Base-by-base conservation (phyloP, 1,140 invertebrate species). In the Cyclargus thomasi region DNA sequence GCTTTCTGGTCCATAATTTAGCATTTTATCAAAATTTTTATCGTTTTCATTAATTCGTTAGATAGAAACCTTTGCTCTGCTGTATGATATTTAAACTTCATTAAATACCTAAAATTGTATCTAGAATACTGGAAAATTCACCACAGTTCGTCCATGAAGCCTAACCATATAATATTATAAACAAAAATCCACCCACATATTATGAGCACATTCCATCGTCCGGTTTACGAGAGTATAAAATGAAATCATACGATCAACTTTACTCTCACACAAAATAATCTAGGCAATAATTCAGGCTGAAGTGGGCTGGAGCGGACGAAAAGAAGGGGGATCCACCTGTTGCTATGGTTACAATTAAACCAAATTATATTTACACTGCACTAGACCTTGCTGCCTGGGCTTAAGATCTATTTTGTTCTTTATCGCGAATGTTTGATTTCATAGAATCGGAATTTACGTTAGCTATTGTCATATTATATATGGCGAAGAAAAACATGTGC, bases 241-340 rank as follows among this genome's bases (percentile, higher is more conserved):
- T 70, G 68, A 74, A 63, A 70, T 72, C 67, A 66, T 39, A 70
- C 67, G 71, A 76, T 74, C 69, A 75, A 70, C 64, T 74, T 75
- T 74, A 70, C 67, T 73, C 67, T 78, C 71, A 66, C 73, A 75
- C 65, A 67, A 72, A 77, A 78, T 67, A 72, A 72, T 74, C 72
- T 72, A 74, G 71, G 72, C 70, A 74, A 83, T 83, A 83, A 78
- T 73, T 83, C 79, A 80, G 70, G 74, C 77, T 76, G 62, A 76
- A 72, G 73, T 79, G 68, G 67, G 66, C 74, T 65, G 70, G 74
- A 67, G 70, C 73, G 70, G 70, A 70, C 57, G 68, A 70, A 53
- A 64, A 67, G 59, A 69, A 62, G 67, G 39, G 69, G 70, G 73
- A 70, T 63, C 68, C 74, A 82, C 81, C 72, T 83, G 81, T 83